Conservation (phyloP, 2,888 invertebrate genomes). For the Julus scanicus region DNA sequence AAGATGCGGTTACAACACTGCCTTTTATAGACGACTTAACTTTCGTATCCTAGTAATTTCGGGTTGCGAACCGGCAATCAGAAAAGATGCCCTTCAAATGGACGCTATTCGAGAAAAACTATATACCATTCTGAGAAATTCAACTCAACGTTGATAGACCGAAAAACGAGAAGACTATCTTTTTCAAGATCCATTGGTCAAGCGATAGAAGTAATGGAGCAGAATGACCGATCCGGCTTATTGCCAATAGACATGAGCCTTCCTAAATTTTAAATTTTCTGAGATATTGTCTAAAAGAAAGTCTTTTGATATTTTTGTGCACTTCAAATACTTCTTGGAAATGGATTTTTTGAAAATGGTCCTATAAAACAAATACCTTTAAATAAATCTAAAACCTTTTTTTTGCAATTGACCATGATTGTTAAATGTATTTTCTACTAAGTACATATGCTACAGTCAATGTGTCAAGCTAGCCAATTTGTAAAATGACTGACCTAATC, state of each 20-base stretch:
- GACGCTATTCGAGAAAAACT: not conserved
- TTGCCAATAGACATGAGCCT: not conserved
- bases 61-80: conserved; percentile 37
- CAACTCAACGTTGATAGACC: not conserved
- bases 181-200: not conserved
- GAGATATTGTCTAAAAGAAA: not conserved
- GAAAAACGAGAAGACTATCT: conserved; percentile 4
- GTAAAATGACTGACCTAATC: no score
- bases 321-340: no score
- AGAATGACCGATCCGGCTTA: conserved; percentile 11
- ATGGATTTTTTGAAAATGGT: no score
- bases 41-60: not conserved
- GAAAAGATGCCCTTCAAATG: conserved; percentile 12
- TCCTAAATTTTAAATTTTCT: not conserved
- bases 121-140: not conserved
- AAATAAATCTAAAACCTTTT: no score
- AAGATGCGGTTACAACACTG: conserved; percentile 17
- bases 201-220: conserved; percentile 23
- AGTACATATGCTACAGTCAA: no score
- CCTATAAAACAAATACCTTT: no score
- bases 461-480: no score
- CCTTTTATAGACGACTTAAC: conserved; percentile 40
- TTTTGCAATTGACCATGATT: no score
- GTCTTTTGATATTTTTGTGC: no score
- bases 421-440: no score